phyloP scores from a whole-genome alignment of 2,113 vertebrate genomes.

The Cepphus grylle region DNA sequence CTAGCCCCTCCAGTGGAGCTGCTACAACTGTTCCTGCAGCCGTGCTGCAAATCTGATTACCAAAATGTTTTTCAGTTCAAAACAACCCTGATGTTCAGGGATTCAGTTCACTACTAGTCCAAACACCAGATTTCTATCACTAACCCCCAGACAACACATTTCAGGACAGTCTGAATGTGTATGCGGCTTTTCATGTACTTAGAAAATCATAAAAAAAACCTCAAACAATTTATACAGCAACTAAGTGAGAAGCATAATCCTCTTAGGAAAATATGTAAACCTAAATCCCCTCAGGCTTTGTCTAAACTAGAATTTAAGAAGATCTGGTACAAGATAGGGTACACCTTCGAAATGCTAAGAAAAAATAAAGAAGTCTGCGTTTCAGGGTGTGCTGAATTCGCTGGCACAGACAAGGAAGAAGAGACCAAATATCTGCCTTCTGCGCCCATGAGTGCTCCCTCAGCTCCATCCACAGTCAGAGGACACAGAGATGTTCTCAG shows the following conservation, averaged over 20 bases:
- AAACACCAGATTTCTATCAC: not conserved
- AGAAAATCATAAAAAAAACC: not conserved
- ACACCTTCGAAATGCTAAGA: not conserved
- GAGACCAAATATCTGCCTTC: not conserved
- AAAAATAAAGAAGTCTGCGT: not conserved
- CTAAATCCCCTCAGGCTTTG: not conserved
- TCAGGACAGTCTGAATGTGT: not conserved
- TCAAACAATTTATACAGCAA: constrained; percentile 15
- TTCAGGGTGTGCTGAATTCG: not conserved
- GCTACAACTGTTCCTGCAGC: not conserved
- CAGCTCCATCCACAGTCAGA: not conserved
- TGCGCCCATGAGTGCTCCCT: not conserved
- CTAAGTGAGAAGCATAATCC: constrained; percentile 27
- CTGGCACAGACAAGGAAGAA: not conserved
- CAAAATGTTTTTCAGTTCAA: not conserved
- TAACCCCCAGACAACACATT: not conserved
- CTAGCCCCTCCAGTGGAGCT: not conserved
- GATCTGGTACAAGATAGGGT: not conserved
- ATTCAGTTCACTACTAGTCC: not conserved
- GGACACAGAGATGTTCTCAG: not conserved
- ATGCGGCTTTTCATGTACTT: rapidly evolving
- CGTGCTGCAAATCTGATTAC: not conserved
- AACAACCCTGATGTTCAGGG: not conserved
- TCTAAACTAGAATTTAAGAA: not conserved
- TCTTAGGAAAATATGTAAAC: constrained; percentile 42